phyloP scores from a whole-genome alignment of 2,888 invertebrate species.

The Trimorus sp. region DNA sequence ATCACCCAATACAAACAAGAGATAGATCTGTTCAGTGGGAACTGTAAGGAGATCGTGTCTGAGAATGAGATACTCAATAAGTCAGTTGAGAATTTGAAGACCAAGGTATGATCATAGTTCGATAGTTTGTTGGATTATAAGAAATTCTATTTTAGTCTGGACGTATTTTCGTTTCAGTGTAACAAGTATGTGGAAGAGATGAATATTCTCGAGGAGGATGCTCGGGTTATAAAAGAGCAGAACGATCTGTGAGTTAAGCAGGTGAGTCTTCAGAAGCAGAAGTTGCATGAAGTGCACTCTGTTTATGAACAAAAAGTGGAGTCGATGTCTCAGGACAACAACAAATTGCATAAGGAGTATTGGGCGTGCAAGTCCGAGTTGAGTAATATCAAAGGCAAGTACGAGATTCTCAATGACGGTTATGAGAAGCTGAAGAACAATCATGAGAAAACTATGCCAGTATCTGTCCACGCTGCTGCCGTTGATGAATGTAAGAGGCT shows the following conservation, averaged over 20 bases:
- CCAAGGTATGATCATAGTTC: conserved; percentile 72
- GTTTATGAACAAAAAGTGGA: conserved; percentile 89
- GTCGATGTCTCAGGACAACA: conserved; percentile 86
- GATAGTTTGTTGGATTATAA: no score
- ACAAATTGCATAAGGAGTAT: conserved; percentile 85
- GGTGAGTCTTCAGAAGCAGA: conserved; percentile 87
- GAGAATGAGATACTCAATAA: conserved; percentile 87
- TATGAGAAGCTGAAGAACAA: conserved; percentile 83
- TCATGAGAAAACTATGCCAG: conserved; percentile 84
- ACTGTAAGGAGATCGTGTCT: conserved; percentile 86
- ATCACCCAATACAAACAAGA: conserved; percentile 88
- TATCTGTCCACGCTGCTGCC: conserved; percentile 86
- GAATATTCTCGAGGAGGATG: conserved; percentile 76
- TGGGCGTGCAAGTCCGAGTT: conserved; percentile 84
- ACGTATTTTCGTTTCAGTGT: conserved; percentile 71
- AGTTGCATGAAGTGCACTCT: conserved; percentile 88
- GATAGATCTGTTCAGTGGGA: conserved; percentile 87
- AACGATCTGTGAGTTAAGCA: conserved; percentile 84
- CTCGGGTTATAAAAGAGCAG: conserved; percentile 77
- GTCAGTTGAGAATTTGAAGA: conserved; percentile 82
- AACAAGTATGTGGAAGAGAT: conserved; percentile 76
- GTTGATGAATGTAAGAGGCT: conserved; percentile 89
- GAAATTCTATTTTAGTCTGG: no score
- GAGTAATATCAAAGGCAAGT: conserved; percentile 84
- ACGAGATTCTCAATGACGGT: conserved; percentile 83